Percentiles rank a stretch among this genome's conserved stretches.
phyloP scores from a whole-genome alignment of 2,113 vertebrate genomes.

The Pluvialis apricaria region DNA sequence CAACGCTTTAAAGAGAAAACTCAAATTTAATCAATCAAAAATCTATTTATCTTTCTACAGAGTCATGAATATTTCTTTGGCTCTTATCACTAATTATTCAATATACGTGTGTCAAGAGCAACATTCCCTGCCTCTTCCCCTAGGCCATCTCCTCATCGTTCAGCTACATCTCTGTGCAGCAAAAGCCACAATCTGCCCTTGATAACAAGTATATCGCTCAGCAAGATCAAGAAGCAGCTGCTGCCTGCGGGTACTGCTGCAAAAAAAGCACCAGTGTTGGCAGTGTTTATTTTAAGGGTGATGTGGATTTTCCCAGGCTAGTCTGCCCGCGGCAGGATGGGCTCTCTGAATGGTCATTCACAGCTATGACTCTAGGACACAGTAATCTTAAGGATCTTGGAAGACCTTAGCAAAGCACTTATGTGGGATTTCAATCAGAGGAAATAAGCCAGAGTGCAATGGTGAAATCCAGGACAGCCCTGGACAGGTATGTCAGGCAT shows the following conservation, averaged over 20 bases:
- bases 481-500: neutral
- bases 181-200: conserved; percentile 31
- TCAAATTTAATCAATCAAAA: conserved; percentile 57
- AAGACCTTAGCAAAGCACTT: neutral
- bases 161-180: conserved; percentile 14
- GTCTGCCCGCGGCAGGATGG: neutral
- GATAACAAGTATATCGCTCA: conserved; percentile 27
- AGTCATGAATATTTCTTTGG: conserved; percentile 57
- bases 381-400: neutral
- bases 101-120: conserved; percentile 25
- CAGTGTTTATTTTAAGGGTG: conserved; percentile 6
- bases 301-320: neutral
- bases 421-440: neutral
- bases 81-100: conserved; percentile 61
- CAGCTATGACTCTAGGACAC: neutral
- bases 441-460: neutral
- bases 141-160: conserved; percentile 21
- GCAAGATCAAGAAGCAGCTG: conserved; percentile 45
- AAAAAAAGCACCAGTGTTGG: neutral
- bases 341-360: neutral
- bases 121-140: conserved; percentile 14
- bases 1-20: conserved; percentile 40
- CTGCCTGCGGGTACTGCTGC: neutral
- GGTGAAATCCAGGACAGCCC: neutral
- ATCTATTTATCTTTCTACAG: conserved; percentile 58